Evolutionary conservation across 2,797 vertebrate species (phyloP).

Genomic region (Novumbra hubbsi): DNA sequence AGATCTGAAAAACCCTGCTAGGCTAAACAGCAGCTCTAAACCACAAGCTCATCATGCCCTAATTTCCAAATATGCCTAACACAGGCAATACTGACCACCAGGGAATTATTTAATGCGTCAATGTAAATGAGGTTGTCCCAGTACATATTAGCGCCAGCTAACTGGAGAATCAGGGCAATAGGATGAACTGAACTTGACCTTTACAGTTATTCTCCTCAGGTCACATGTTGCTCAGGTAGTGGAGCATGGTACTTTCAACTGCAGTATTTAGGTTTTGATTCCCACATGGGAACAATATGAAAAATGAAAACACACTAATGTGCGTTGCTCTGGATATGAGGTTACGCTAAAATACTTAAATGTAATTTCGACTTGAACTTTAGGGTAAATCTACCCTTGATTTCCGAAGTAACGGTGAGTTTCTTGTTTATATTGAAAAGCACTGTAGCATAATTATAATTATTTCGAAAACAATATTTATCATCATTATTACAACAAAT

Average conservation of each 20-base stretch:
- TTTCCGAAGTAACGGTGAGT: not conserved
- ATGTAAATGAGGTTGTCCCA: not conserved
- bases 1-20: not conserved
- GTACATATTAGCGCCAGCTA: not conserved
- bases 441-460: too few relatives aligned
- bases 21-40: not conserved
- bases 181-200: not conserved
- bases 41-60: not conserved
- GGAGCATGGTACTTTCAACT: too few relatives aligned
- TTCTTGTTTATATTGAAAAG: too few relatives aligned
- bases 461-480: too few relatives aligned
- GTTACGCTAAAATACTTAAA: too few relatives aligned
- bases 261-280: too few relatives aligned
- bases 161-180: not conserved
- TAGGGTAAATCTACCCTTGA: not conserved
- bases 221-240: too few relatives aligned
- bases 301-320: too few relatives aligned
- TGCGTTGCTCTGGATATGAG: too few relatives aligned
- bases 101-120: not conserved
- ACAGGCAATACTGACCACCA: not conserved
- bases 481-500: too few relatives aligned
- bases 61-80: not conserved
- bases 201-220: not conserved
- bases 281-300: too few relatives aligned
- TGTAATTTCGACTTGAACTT: not conserved